Evolutionary conservation across 2,113 vertebrate genomes (phyloP), one percentile per base, ranked within the genome.

Genomic region (Harpagus bidentatus): DNA sequence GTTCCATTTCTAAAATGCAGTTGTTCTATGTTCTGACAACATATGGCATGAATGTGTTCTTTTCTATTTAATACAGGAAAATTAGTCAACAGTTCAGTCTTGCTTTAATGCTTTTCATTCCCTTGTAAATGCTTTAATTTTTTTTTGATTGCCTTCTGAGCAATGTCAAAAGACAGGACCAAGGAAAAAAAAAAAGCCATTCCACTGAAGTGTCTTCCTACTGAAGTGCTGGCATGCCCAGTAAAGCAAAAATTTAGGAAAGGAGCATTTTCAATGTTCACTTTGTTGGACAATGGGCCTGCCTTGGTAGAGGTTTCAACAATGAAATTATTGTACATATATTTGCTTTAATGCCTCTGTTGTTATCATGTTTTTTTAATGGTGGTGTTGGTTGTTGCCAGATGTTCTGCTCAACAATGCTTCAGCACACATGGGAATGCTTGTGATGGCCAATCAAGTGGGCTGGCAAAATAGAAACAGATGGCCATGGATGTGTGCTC

Each of bases 341-440:
- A 97, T 97, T 90, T 87, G 94, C 95, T 97, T 93, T 98, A 98
- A 98, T 98, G 97, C 85, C 65, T 97, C 91, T 96, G 97, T 97
- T 98, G 97, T 98, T 98, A 97, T 98, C 97, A 94, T 97, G 91
- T 74, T 97, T 98, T 95, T 97, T 97, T 97, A 98, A 93, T 63
- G 23, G 95, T 6, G 1, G 95, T 61, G 81, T 96, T 94, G 95
- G 85, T 85, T 97, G 66, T 91, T 98, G 98, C 98, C 98, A 98
- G 98, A 98, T 98, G 98, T 98, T 95, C 94, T 87, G 32, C 91
- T 97, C 94, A 58, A 92, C 95, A 95, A 86, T 98, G 92, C 94
- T 95, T 93, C 73, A 66, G 95, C 97, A 96, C 98, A 98, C 98
- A 98, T 98, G 98, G 98, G 97, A 98, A 96, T 98, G 96, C 96